Evolutionary conservation across 2,888 invertebrate genomes (phyloP), one percentile per base, ranked within the genome.

Genomic region (Amphimallon solstitiale): DNA sequence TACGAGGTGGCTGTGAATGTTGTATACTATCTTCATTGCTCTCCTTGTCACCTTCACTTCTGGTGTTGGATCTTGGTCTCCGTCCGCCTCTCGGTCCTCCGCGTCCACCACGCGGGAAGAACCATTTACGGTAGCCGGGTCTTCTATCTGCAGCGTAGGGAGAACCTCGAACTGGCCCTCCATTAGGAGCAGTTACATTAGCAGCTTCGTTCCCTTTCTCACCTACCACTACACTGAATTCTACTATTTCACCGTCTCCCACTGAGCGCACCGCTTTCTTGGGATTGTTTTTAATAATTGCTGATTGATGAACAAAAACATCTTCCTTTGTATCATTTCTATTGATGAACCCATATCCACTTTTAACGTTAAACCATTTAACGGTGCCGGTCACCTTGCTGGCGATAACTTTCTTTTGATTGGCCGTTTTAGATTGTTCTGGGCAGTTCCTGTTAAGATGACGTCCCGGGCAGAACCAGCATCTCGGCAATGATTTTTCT

Each of bases 221-320:
- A 77, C 98, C 98, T 83, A 95, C 95, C 77, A 98, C 98, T 79
- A 98, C 98, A 86, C 97, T 98, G 85, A 98, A 98, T 85, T 98
- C 97, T 77, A 98, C 98, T 77, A 92, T 90, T 87, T 98, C 98
- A 74, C 97, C 97, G 86, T 98, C 98, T 79, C 97, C 98, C 77
- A 99, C 97, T 84, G 97, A 97, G 83, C 98, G 92, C 82, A 98
- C 96, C 82, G 95, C 95, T 87, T 99, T 99, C 82, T 94, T 93
- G 74, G 98, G 98, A 85, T 99, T 99, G 88, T 98, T 98, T 85
- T 96, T 97, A 76, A 92, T 89, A 81, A 99, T 98, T 80, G 98
- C 98, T 76, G 96, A 92, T 88, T 98, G 98, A 87, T 99, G 98
- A 78, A 99, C 98, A 87, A 99, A 99, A 76, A 99, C 97, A 87